These are phyloP conservation scores for Globicephala melas DNA, from an alignment of 2,113 vertebrate species.

Conservation along the genomic window DNA sequence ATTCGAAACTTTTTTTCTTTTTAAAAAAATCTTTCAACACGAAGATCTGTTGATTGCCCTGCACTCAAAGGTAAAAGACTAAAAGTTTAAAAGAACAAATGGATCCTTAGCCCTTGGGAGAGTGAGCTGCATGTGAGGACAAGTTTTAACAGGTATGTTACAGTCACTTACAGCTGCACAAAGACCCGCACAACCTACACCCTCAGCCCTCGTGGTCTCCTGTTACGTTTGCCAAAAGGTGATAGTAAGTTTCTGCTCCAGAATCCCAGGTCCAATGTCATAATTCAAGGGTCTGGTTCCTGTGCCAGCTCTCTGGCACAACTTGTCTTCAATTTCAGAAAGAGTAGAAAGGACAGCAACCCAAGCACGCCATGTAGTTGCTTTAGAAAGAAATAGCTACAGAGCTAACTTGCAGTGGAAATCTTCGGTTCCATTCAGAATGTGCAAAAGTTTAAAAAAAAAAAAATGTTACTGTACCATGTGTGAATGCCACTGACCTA, in stretches of 20 bases:
- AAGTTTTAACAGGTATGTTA: neutral
- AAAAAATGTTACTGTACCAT: neutral
- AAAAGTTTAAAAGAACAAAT: neutral
- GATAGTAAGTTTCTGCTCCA: neutral
- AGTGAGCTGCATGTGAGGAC: neutral
- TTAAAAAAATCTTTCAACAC: neutral
- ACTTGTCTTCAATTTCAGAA: constrained; percentile 16
- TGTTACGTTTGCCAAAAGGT: neutral
- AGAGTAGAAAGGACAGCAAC: neutral
- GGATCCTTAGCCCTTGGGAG: neutral
- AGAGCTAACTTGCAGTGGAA: neutral
- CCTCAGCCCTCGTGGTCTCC: neutral
- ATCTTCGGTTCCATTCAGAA: neutral
- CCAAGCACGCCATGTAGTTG: neutral
- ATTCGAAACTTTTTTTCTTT: neutral
- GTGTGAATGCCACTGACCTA: constrained; percentile 55
- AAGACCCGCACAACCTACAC: fast-evolving
- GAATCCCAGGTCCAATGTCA: neutral
- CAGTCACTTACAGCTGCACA: neutral
- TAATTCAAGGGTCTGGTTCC: constrained; percentile 1
- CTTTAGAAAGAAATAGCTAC: neutral
- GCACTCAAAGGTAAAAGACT: neutral
- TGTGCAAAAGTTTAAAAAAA: neutral
- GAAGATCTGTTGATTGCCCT: neutral
- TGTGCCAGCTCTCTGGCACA: constrained; percentile 13